Conservation (phyloP, 2,113 vertebrate species). For the Misgurnus anguillicaudatus region DNA sequence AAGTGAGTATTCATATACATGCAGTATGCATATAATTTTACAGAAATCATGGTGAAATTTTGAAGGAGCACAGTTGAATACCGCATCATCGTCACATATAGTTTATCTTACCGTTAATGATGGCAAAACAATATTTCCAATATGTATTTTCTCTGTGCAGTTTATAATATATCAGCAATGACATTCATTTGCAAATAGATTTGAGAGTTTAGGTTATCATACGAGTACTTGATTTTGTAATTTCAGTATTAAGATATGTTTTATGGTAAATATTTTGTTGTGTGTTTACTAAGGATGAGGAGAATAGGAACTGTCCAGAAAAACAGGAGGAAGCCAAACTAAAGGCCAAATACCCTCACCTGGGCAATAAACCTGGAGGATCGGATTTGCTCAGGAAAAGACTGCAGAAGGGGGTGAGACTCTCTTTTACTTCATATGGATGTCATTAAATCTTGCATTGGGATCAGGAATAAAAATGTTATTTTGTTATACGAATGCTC, state of each 20-base stretch:
- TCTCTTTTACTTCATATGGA: background rate
- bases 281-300: slow-evolving; percentile 80
- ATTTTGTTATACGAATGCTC: background rate
- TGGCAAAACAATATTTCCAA: too few relatives aligned
- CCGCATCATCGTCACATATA: too few relatives aligned
- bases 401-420: slow-evolving; percentile 94
- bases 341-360: slow-evolving; percentile 92
- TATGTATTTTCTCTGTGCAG: too few relatives aligned
- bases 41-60: too few relatives aligned
- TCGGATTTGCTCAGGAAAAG: slow-evolving; percentile 96
- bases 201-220: too few relatives aligned
- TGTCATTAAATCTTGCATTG: background rate
- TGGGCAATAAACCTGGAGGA: slow-evolving; percentile 93
- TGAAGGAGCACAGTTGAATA: background rate
- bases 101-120: too few relatives aligned
- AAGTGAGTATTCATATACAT: background rate
- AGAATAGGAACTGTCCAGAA: slow-evolving; percentile 91
- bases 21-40: background rate
- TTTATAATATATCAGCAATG: too few relatives aligned
- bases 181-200: background rate
- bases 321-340: slow-evolving; percentile 95
- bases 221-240: too few relatives aligned
- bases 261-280: background rate
- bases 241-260: too few relatives aligned
- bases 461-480: background rate